Percentiles rank a stretch among this genome's conserved stretches.
phyloP scores from a whole-genome alignment of 2,888 invertebrate species.

The Ceriagrion tenellum region DNA sequence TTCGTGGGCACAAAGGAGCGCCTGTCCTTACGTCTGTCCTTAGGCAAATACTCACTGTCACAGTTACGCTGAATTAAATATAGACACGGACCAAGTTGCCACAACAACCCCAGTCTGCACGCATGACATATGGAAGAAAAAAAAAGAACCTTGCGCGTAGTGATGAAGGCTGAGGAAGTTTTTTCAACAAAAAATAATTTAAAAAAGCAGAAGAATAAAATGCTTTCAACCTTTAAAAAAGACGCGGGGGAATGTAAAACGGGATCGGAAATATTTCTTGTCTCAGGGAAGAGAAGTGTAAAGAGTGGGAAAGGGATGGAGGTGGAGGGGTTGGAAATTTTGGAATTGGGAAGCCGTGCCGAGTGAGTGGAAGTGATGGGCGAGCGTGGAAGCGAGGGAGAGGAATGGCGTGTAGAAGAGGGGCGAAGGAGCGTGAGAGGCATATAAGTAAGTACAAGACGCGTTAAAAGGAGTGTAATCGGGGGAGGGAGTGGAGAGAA shows the following conservation, averaged over 20 bases:
- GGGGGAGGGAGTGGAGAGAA: no score
- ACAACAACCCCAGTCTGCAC: no score
- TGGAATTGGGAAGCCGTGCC: background rate
- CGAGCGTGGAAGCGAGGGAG: no score
- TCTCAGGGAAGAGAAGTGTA: background rate
- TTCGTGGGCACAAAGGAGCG: no score
- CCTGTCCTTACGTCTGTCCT: no score
- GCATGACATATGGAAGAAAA: background rate
- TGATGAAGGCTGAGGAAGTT: background rate
- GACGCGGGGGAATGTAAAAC: background rate
- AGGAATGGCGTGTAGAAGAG: no score
- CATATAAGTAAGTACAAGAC: background rate
- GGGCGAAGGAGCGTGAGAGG: background rate
- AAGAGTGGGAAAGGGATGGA: background rate
- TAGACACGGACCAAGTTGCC: no score
- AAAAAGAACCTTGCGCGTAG: background rate
- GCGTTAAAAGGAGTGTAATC: background rate
- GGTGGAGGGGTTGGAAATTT: background rate
- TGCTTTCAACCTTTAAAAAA: background rate
- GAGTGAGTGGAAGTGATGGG: background rate
- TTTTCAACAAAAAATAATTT: background rate
- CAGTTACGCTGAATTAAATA: no score
- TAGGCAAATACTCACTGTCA: no score
- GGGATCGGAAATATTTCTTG: background rate
- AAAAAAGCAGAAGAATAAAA: background rate